A percentile compares a stretch with the other conserved stretches of the same genome.
Conservation (phyloP, 2,113 vertebrate species). For the Nycticebus coucang region DNA sequence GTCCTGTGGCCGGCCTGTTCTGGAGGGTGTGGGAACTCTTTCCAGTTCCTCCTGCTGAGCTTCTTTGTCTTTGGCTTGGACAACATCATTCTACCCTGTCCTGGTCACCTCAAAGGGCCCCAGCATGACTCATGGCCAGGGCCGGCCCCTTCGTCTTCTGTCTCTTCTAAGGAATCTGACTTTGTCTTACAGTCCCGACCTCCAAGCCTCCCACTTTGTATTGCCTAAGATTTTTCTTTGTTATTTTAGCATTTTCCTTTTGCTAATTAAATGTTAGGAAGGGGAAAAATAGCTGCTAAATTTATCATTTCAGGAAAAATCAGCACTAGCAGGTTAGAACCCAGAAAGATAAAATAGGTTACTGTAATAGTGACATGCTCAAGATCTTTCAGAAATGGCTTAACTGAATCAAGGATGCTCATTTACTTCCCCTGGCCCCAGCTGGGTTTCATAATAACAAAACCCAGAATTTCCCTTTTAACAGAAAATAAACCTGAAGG, state of each 20-base stretch:
- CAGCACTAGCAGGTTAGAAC: background rate
- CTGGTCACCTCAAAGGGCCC: background rate
- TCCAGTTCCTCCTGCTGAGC: accelerated
- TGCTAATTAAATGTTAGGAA: background rate
- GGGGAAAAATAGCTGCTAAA: background rate
- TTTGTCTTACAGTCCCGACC: background rate
- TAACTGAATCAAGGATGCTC: background rate
- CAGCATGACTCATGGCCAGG: too few relatives aligned
- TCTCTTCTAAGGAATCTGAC: background rate
- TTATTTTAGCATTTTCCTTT: background rate
- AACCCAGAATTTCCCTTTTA: background rate
- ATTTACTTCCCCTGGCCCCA: background rate
- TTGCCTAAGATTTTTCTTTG: background rate
- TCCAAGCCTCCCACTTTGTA: background rate
- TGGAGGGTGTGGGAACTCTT: accelerated
- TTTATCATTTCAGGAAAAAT: background rate
- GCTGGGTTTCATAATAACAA: slow-evolving; percentile 1
- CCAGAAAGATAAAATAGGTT: background rate
- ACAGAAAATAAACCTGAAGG: background rate
- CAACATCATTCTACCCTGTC: background rate
- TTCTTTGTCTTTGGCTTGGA: background rate
- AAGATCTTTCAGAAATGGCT: background rate
- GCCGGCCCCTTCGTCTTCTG: background rate
- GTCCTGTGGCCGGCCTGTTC: background rate
- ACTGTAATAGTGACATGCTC: background rate